These are phyloP conservation scores for Gadus chalcogrammus DNA, from an alignment of 2,113 vertebrate genomes.

Conservation along the genomic window DNA sequence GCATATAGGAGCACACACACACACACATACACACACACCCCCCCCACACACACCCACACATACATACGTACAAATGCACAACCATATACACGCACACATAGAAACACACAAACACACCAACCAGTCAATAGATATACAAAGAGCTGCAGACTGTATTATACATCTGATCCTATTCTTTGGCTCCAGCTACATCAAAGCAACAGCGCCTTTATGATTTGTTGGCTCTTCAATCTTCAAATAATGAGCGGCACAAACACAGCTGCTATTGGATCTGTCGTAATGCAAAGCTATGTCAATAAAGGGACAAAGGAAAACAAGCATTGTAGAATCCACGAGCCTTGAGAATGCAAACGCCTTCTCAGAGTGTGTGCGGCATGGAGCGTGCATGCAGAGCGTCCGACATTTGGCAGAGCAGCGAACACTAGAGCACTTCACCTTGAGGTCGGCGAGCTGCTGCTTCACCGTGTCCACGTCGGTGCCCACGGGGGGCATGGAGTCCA, in stretches of 20 bases:
- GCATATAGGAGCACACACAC: no score
- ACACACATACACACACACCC: no score
- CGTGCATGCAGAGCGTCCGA: conserved; percentile 12
- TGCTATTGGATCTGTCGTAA: conserved; percentile 22
- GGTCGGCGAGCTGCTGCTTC: conserved; percentile 95
- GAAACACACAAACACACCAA: no score
- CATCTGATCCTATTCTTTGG: no score
- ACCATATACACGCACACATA: conserved; percentile 6
- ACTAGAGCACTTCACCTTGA: conserved; percentile 81
- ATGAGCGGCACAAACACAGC: conserved; percentile 48
- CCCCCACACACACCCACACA: no score
- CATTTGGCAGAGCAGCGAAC: background rate
- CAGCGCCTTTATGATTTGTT: background rate
- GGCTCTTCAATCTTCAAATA: conserved; percentile 5
- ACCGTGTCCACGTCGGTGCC: conserved; percentile 98
- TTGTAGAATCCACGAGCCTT: no score
- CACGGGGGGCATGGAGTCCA: conserved; percentile 92
- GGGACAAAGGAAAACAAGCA: background rate
- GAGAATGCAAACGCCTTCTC: no score
- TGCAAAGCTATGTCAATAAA: conserved; percentile 14
- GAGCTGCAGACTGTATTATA: no score
- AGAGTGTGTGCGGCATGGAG: background rate
- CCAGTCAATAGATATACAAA: no score
- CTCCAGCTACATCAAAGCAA: conserved; percentile 33
- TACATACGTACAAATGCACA: conserved; percentile 4